Evolutionary conservation across 2,113 vertebrate species (phyloP), one percentile per base, ranked within the genome.

Genomic region (Promerops cafer): DNA sequence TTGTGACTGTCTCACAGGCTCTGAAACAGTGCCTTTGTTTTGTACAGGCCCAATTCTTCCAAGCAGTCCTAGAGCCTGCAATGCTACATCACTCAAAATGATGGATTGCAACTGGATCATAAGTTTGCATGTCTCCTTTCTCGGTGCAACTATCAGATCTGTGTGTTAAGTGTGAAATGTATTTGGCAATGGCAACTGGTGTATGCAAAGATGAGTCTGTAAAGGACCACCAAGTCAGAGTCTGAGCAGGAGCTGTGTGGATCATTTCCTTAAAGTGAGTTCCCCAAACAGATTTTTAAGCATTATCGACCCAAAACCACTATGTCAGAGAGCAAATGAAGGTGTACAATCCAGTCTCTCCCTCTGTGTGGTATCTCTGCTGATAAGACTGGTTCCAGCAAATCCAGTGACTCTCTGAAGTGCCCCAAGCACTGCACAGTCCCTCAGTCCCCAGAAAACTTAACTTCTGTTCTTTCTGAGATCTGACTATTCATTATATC

Each of bases 371-470:
- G 3, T 66, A 42, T 66, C n/a, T 69, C 52, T 81, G 49, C 9
- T 66, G 52, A 19, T 8, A 50, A 31, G 56, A 88, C 14, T 18
- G 30, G 33, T 80, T 93, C 56, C 53, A 72, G 44, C 20, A 86
- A 66, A 56, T 0, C 1, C 31, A 63, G n/a, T 14, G 28, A 70
- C 37, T 49, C 53, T 68, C 28, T 61, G 37, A 59, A 54, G 8
- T 64, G 33, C 30, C 11, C 18, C 28, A 45, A 57, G 23, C 28
- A 44, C 35, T 47, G 20, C 45, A 60, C 27, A 82, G 56, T 20
- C 24, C 7, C n/a, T 74, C 0, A 0, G 13, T 26, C 18, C 26
- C 17, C 50, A 68, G 45, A 2, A 86, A 63, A 40, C 24, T 47
- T 42, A 42, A 11, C 7, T 79, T 75, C 35, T 7, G 0, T 53